These are phyloP conservation scores for Vanessa tameamea DNA, from an alignment of 1,140 invertebrate species.

Conservation along the genomic window DNA sequence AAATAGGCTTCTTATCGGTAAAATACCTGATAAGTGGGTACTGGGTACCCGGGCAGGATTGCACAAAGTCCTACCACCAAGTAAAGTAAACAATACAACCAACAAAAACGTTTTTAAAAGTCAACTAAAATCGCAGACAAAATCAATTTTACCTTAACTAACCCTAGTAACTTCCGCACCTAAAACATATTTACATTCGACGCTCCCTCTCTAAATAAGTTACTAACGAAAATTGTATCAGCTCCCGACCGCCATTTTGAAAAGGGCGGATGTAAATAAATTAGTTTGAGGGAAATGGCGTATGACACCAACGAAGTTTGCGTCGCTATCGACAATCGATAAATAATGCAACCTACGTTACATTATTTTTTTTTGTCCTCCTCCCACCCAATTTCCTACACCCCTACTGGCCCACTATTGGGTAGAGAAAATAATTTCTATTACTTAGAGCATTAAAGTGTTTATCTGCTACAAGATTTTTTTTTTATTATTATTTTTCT, in stretches of 20 bases:
- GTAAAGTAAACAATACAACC: no score
- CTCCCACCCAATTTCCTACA: no score
- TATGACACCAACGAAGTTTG: not conserved
- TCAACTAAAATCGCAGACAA: not conserved
- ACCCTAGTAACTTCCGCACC: not conserved
- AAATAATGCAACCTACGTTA: not conserved
- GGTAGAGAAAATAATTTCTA: no score
- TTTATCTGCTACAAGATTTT: no score
- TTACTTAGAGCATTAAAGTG: no score
- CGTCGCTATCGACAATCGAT: not conserved
- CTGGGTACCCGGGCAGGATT: no score
- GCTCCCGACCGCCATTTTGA: slow-evolving; percentile 14
- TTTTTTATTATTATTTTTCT: no score
- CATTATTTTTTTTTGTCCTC: not conserved
- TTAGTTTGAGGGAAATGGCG: slow-evolving; percentile 12
- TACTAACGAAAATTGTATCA: slow-evolving; percentile 58
- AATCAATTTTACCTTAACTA: not conserved
- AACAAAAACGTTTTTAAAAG: not conserved
- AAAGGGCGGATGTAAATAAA: slow-evolving; percentile 51
- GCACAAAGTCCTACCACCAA: no score
- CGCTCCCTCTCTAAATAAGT: slow-evolving; percentile 37
- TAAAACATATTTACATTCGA: slow-evolving; percentile 7
- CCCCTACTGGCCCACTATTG: no score
- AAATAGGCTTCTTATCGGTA: no score
- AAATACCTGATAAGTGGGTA: no score